Conservation (phyloP, 2,113 vertebrate genomes). For the Pitta sordida region DNA sequence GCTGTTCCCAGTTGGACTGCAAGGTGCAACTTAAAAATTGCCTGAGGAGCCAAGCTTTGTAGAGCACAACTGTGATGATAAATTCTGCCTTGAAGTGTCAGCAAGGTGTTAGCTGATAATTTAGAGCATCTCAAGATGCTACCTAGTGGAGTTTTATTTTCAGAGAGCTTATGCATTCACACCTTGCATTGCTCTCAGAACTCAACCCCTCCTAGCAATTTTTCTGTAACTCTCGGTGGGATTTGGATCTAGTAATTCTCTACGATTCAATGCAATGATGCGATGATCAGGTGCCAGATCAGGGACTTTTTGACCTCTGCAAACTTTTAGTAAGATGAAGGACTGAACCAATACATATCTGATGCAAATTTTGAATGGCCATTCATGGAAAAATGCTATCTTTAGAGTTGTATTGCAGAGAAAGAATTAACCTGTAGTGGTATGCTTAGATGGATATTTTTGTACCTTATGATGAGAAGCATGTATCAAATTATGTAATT, state of each 20-base stretch:
- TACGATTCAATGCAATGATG: rapidly evolving
- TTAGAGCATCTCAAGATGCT: background rate
- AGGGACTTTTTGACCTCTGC: background rate
- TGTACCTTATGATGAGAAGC: background rate
- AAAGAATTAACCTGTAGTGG: background rate
- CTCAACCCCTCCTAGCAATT: background rate
- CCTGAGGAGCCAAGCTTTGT: background rate
- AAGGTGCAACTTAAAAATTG: background rate
- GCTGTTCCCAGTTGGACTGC: background rate
- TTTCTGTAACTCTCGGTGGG: background rate
- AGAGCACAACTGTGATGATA: background rate
- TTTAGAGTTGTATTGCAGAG: background rate
- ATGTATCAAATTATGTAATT: background rate
- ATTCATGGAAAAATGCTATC: background rate
- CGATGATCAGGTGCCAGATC: too few relatives aligned
- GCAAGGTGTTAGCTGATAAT: background rate
- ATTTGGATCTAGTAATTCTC: background rate
- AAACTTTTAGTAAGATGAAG: background rate
- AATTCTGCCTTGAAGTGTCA: background rate
- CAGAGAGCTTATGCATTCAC: background rate
- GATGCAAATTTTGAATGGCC: background rate
- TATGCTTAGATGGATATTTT: background rate
- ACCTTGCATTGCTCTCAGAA: background rate
- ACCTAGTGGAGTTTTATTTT: background rate
- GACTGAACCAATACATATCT: background rate